Evolutionary conservation across 2,113 vertebrate species (phyloP).

Genomic region (Saccopteryx leptura): DNA sequence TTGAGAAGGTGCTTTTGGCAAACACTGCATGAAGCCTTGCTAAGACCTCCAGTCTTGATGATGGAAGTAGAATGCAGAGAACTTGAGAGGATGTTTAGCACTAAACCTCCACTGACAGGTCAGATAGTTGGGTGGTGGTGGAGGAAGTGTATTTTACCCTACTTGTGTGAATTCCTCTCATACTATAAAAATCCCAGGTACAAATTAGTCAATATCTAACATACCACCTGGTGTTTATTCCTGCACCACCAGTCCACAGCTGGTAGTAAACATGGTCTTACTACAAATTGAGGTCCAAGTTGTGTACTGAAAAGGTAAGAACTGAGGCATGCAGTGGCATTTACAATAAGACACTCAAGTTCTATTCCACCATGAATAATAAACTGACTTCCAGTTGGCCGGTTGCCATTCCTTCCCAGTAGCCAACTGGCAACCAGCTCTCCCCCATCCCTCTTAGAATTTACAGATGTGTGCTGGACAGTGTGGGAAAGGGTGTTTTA

Average conservation of each 20-base stretch:
- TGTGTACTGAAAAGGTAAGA: slow-evolving; percentile 48
- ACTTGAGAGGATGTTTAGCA: background rate
- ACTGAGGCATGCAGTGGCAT: slow-evolving; percentile 63
- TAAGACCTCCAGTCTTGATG: background rate
- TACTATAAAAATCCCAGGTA: background rate
- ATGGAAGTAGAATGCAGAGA: background rate
- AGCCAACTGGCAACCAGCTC: slow-evolving; percentile 81
- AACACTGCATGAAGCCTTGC: background rate
- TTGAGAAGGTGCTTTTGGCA: background rate
- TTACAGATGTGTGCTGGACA: slow-evolving; percentile 78
- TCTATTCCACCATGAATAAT: slow-evolving; percentile 50
- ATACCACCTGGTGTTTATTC: background rate
- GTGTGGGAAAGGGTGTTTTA: slow-evolving; percentile 82
- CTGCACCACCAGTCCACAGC: background rate
- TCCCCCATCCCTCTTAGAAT: slow-evolving; percentile 68
- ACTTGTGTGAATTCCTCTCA: slow-evolving; percentile 6
- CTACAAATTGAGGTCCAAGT: background rate
- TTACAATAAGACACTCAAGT: slow-evolving; percentile 46
- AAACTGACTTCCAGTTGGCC: slow-evolving; percentile 79
- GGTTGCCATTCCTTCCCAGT: slow-evolving; percentile 67
- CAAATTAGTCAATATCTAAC: background rate
- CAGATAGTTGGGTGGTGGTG: background rate
- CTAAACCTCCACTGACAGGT: background rate
- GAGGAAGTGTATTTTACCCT: background rate
- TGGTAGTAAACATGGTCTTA: background rate